Percentiles rank a stretch among this genome's conserved stretches.
Evolutionary conservation across 2,797 vertebrate genomes (phyloP).

Genomic region (Microtus agrestis): DNA sequence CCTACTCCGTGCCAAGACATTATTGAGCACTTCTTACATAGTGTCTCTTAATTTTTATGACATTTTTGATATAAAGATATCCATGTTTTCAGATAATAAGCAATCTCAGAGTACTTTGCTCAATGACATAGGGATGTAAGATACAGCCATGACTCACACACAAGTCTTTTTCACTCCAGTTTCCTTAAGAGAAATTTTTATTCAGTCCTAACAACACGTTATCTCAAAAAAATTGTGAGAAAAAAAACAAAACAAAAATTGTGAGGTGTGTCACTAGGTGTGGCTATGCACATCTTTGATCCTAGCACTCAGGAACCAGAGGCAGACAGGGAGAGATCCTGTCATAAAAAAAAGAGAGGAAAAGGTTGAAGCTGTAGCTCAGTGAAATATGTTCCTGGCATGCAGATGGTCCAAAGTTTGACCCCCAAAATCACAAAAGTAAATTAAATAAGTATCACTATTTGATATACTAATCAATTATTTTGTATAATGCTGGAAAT

Average conservation of each 20-base stretch:
- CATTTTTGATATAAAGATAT: slow-evolving; percentile 21
- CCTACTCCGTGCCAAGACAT: slow-evolving; percentile 3
- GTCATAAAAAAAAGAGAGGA: neutral
- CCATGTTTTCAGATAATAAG: slow-evolving; percentile 13
- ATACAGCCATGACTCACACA: slow-evolving; percentile 45
- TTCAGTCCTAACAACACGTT: neutral
- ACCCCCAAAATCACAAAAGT: neutral
- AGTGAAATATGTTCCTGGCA: neutral
- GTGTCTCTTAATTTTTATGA: slow-evolving; percentile 36
- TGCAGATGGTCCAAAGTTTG: neutral
- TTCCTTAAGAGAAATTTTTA: slow-evolving; percentile 22
- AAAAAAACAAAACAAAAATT: too few species aligned
- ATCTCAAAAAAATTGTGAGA: too few species aligned
- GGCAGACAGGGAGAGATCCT: neutral
- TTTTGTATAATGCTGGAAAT: neutral
- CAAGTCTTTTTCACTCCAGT: slow-evolving; percentile 32
- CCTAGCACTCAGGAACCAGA: neutral
- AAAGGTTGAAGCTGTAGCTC: neutral
- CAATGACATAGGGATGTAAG: neutral
- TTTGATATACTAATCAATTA: slow-evolving; percentile 51
- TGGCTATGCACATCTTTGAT: neutral
- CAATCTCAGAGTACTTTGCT: slow-evolving; percentile 34
- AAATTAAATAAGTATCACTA: neutral
- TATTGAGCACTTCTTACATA: slow-evolving; percentile 4
- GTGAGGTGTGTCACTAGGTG: neutral